Conservation (phyloP, 2,888 invertebrate species). For the Hypolimnas misippus region DNA sequence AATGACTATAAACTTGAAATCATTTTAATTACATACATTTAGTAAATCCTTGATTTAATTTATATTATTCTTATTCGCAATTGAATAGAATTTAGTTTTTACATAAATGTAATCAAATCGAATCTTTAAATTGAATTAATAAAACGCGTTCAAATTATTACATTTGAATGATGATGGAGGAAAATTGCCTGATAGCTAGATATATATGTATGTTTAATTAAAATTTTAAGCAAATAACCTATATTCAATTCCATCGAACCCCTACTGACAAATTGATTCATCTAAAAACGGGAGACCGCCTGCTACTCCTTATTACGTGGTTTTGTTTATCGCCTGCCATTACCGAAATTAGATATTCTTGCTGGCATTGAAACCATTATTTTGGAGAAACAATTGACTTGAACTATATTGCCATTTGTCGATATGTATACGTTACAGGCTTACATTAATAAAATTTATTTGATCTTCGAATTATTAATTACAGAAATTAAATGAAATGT, state of each 20-base stretch:
- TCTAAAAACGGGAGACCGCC: constrained; percentile 52
- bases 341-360: constrained; percentile 55
- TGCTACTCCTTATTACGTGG: constrained; percentile 45
- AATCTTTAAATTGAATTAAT: constrained; percentile 16
- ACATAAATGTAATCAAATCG: constrained; percentile 9
- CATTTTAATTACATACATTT: too few species aligned
- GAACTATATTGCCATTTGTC: background rate
- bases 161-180: too few species aligned
- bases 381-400: constrained; percentile 40
- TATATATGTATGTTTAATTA: background rate
- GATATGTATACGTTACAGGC: too few species aligned
- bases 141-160: background rate
- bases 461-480: background rate
- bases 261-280: constrained; percentile 67
- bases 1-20: too few species aligned
- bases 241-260: constrained; percentile 59
- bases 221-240: background rate
- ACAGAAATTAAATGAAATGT: too few species aligned
- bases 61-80: too few species aligned
- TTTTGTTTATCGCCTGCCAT: constrained; percentile 51
- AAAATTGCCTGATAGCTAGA: too few species aligned
- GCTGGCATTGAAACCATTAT: constrained; percentile 17
- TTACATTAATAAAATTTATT: background rate
- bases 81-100: too few species aligned
- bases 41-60: too few species aligned